phyloP scores from a whole-genome alignment of 1,140 invertebrate species.

The Akabosia matsudoensis region DNA sequence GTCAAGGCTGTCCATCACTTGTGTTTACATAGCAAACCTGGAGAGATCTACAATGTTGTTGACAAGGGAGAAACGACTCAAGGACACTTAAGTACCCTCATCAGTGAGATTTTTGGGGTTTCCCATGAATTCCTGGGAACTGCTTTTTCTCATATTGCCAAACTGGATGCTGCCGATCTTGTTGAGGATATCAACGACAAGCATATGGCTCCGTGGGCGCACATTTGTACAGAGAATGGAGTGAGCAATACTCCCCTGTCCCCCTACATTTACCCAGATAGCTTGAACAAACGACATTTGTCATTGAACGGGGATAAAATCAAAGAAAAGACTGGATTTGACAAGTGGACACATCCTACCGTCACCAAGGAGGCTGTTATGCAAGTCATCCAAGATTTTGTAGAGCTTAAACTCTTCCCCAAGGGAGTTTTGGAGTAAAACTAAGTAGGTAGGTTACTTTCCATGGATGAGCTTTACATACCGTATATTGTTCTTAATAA shows the following conservation, averaged over 20 bases:
- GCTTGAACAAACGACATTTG: slow-evolving; percentile 74
- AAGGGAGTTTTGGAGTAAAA: slow-evolving; percentile 34
- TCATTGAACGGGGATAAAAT: slow-evolving; percentile 70
- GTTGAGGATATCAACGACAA: slow-evolving; percentile 89
- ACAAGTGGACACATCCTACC: slow-evolving; percentile 58
- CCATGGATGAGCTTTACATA: too few species aligned
- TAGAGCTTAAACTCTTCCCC: slow-evolving; percentile 69
- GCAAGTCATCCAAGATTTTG: slow-evolving; percentile 67
- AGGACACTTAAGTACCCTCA: slow-evolving; percentile 70
- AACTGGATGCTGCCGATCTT: slow-evolving; percentile 68
- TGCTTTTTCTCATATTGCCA: slow-evolving; percentile 70
- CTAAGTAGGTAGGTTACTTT: too few species aligned
- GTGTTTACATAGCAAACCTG: slow-evolving; percentile 53
- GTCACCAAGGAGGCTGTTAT: slow-evolving; percentile 61
- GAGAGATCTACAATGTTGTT: slow-evolving; percentile 62
- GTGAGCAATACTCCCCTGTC: slow-evolving; percentile 80
- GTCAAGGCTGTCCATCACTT: slow-evolving; percentile 73
- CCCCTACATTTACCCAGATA: slow-evolving; percentile 77
- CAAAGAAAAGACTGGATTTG: slow-evolving; percentile 55
- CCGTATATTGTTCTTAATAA: too few species aligned
- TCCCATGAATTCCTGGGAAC: slow-evolving; percentile 81
- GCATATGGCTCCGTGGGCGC: slow-evolving; percentile 84
- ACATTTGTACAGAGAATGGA: slow-evolving; percentile 69
- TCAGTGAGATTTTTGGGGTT: slow-evolving; percentile 79
- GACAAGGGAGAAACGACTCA: slow-evolving; percentile 79